A percentile compares a stretch with the other conserved stretches of the same genome.
Conservation (phyloP, 2,113 vertebrate genomes). For the Larimichthys crocea region DNA sequence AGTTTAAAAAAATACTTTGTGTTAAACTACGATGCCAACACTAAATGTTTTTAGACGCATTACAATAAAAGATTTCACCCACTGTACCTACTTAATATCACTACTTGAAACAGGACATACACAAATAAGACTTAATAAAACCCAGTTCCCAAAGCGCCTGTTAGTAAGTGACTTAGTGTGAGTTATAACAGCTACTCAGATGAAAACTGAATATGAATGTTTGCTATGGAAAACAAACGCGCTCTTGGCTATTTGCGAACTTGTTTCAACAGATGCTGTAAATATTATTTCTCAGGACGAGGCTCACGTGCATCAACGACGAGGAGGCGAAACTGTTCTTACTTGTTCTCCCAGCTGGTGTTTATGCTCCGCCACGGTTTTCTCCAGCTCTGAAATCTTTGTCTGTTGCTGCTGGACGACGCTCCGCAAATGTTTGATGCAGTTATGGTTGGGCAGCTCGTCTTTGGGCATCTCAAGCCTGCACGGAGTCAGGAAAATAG, state of each 20-base stretch:
- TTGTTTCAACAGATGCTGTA: not conserved
- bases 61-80: not conserved
- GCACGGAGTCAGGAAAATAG: not conserved
- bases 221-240: not conserved
- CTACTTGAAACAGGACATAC: no score
- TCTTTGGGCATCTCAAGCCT: conserved; percentile 99
- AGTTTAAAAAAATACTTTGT: no score
- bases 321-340: not conserved
- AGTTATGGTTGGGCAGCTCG: conserved; percentile 95
- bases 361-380: conserved; percentile 92
- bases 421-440: conserved; percentile 93
- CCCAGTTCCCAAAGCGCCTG: not conserved
- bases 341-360: conserved; percentile 98
- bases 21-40: no score
- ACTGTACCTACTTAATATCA: no score
- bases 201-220: not conserved
- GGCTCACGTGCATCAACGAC: not conserved
- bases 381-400: conserved; percentile 95
- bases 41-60: not conserved
- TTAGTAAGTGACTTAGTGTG: not conserved
- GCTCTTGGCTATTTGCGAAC: not conserved
- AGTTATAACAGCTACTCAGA: not conserved
- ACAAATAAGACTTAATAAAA: not conserved
- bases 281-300: not conserved
- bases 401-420: conserved; percentile 96